Evolutionary conservation across 2,797 vertebrate species (phyloP), one percentile per base, ranked within the genome.

Genomic region (Danio albolineatus): DNA sequence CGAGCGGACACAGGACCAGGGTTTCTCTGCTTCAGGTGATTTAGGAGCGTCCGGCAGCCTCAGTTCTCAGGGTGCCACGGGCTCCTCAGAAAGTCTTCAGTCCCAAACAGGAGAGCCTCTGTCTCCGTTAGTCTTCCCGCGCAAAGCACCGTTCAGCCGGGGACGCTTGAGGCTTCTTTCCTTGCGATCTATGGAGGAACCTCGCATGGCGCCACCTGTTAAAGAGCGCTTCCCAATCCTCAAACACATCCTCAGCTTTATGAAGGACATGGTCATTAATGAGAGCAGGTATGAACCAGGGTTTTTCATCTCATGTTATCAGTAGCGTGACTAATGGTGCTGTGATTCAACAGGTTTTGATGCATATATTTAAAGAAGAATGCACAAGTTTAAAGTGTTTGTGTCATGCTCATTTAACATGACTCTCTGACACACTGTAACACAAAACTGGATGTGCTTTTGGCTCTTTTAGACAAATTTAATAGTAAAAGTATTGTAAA

Each of bases 111-210:
- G 92, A 4, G 95, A 96, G 0, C 88, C 93, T 0, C 85, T 88
- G 5, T 96, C 95, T 0, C 96, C 96, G 9, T 94, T 95, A 16
- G 92, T 94, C 53, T 93, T 96, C 3, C 90, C 93, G 0, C 93
- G 95, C 0, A 95, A 95, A 83, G 90, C 95, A 0, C 93, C 95
- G 0, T 96, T 98, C 77, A 94, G 92, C 76, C 94, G 96, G 8
- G 96, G 96, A 0, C 94, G 96, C n/a, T 91, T 98, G 1, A 94
- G 98, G 79, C 95, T 99, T 38, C 94, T 99, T 19, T 99, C 98
- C 3, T 96, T 95, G 88, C 91, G 96, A 56, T 99, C 98, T 0
- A 83, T 96, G 88, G 98, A 99, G 62, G 98, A 99, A 81, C 91
- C 95, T 2, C 94, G 92, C 61, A 78, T 93, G n/a, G 67, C 86